Percentiles rank a stretch among this genome's conserved stretches.
Conservation (phyloP, 2,888 invertebrate genomes). For the Campopleginae sp. region DNA sequence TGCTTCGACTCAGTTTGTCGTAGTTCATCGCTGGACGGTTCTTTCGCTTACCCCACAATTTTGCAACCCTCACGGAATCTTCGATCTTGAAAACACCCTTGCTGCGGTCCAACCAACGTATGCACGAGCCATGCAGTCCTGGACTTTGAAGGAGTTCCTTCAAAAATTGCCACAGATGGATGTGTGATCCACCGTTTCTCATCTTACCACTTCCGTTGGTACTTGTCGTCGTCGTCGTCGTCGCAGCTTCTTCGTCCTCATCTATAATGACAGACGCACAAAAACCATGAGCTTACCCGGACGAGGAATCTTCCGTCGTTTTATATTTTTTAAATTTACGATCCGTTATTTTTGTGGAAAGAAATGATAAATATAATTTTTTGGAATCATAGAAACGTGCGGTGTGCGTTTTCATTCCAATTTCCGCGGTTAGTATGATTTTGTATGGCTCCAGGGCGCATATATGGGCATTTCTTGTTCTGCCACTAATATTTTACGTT, state of each 20-base stretch:
- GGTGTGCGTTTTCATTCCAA: too few species aligned
- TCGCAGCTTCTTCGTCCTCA: conserved; percentile 86
- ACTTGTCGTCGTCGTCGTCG: conserved; percentile 61
- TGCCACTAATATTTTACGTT: too few species aligned
- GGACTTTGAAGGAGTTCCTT: conserved; percentile 97
- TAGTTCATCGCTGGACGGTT: conserved; percentile 99
- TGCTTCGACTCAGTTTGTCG: conserved; percentile 98
- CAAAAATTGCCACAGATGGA: conserved; percentile 99
- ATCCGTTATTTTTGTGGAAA: not conserved
- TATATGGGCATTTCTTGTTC: too few species aligned
- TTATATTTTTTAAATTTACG: too few species aligned
- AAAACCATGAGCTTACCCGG: conserved; percentile 22
- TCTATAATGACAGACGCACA: conserved; percentile 84
- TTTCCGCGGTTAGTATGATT: too few species aligned
- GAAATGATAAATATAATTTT: not conserved
- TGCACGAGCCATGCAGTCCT: conserved; percentile 95
- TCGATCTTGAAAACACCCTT: conserved; percentile 99
- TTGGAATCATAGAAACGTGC: not conserved
- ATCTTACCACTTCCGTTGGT: conserved; percentile 73
- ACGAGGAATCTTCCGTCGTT: not conserved
- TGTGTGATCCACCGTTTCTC: conserved; percentile 91
- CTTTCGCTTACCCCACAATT: conserved; percentile 98
- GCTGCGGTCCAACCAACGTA: conserved; percentile 97
- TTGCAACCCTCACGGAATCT: conserved; percentile 98
- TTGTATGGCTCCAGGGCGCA: too few species aligned